Evolutionary conservation across 2,113 vertebrate species (phyloP).

Genomic region (Aldabrachelys gigantea): DNA sequence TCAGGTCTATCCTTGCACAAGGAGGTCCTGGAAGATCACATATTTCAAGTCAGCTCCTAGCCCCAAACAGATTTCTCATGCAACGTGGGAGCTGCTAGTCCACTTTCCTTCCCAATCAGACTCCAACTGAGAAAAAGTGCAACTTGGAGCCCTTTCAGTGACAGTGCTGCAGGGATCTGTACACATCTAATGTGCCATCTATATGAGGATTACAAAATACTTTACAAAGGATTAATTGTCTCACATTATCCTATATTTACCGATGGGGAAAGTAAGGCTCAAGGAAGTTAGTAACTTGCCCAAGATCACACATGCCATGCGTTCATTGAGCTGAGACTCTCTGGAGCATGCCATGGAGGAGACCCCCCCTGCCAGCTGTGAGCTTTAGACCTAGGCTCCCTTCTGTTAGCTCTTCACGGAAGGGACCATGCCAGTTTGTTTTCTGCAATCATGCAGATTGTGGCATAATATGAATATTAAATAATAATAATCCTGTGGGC

Average conservation of each 20-base stretch:
- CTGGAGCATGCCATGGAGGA: neutral
- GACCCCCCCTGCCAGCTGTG: neutral
- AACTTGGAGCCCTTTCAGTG: neutral
- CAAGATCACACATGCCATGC: accelerated
- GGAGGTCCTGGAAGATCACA: neutral
- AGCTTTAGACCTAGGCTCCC: neutral
- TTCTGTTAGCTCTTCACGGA: neutral
- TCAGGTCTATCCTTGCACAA: neutral
- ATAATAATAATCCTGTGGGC: neutral
- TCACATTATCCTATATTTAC: neutral
- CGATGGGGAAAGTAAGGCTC: neutral
- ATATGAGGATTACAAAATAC: neutral
- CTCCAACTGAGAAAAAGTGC: neutral
- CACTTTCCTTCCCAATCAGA: neutral
- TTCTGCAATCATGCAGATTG: neutral
- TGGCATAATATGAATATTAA: neutral
- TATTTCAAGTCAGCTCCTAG: neutral
- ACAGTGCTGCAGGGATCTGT: neutral
- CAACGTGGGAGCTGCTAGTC: neutral
- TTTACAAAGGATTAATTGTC: slow-evolving; percentile 38
- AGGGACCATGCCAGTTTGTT: neutral
- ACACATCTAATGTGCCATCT: neutral
- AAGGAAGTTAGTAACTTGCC: neutral
- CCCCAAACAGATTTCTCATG: neutral
- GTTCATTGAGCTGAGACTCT: neutral